Conservation (phyloP, 1,140 invertebrate species). For the Brachionus rubens region DNA sequence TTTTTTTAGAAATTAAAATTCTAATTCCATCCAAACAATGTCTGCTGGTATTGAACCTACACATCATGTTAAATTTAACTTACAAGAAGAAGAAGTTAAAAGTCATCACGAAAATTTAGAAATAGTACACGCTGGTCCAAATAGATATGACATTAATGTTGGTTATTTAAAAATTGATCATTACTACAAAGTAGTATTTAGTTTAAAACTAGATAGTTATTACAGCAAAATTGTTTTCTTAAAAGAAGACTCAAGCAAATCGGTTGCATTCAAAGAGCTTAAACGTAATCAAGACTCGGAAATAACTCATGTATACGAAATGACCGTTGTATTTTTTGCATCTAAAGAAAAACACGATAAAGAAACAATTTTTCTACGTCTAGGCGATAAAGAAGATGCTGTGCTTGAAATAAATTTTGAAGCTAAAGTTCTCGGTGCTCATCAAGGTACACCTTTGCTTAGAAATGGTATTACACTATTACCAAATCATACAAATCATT, state of each 20-base stretch:
- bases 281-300: neutral
- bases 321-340: constrained; percentile 3
- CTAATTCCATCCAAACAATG: neutral
- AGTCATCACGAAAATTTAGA: constrained; percentile 45
- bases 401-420: constrained; percentile 13
- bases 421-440: constrained; percentile 38
- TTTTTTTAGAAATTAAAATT: neutral
- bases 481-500: constrained; percentile 24
- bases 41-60: neutral
- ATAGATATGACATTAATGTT: constrained; percentile 36
- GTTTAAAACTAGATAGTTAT: neutral
- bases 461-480: constrained; percentile 39
- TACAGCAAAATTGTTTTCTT: neutral
- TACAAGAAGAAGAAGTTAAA: constrained; percentile 37
- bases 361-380: neutral
- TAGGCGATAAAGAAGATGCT: neutral
- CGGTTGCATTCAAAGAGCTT: constrained; percentile 6
- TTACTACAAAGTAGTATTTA: constrained; percentile 26
- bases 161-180: constrained; percentile 42
- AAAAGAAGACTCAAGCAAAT: neutral
- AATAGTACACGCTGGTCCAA: neutral
- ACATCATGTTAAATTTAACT: constrained; percentile 45
- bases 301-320: neutral
- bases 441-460: constrained; percentile 40
- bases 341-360: constrained; percentile 42